Evolutionary conservation across 2,113 vertebrate genomes (phyloP), one percentile per base, ranked within the genome.

Genomic region (Meles meles): DNA sequence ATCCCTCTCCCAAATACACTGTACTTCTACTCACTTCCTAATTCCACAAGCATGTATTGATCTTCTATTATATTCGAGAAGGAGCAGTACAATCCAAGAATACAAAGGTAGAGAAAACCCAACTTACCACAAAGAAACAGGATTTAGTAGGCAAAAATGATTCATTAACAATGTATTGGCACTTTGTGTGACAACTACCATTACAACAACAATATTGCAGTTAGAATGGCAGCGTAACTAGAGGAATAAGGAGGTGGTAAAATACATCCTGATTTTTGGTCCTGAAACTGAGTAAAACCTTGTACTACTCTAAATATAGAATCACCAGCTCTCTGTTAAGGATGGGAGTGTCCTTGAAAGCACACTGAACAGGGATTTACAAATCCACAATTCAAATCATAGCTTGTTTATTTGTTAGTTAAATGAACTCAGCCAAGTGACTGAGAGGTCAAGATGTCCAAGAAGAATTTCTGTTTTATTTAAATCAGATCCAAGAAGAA

Each of bases 391-490:
- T 71, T 76, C 42, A 67, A 81, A 23, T 79, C 25, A 29, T 31
- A 20, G 5, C 3, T 90, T 85, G 10, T 57, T 61, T 27, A 34
- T 57, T 89, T 65, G 52, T 57, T 52, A 74, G n/a, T n/a, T 49
- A 77, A 81, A 37, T 31, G 31, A 93, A 86, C 49, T 82, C 9
- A 49, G 42, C 8, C 57, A n/a, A 76, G 42, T 47, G 52, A 76
- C 39, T 39, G 25, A 76, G 18, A 44, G 47, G 39, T 92, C 39
- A 88, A 91, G 84, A 42, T 61, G 42, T 96, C 76, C 74, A 94
- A 94, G 77, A 39, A 86, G 42, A 83, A 85, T 67, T 97, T 42
- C 34, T 93, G 17, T 81, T 92, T 93, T 57, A 65, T 71, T 71
- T 76, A 61, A 94, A 2, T 79, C 59, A 15, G 18, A 37, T 96